These are phyloP conservation scores for Drosophila tristis DNA, from an alignment of 1,140 invertebrate genomes.

Conservation along the genomic window DNA sequence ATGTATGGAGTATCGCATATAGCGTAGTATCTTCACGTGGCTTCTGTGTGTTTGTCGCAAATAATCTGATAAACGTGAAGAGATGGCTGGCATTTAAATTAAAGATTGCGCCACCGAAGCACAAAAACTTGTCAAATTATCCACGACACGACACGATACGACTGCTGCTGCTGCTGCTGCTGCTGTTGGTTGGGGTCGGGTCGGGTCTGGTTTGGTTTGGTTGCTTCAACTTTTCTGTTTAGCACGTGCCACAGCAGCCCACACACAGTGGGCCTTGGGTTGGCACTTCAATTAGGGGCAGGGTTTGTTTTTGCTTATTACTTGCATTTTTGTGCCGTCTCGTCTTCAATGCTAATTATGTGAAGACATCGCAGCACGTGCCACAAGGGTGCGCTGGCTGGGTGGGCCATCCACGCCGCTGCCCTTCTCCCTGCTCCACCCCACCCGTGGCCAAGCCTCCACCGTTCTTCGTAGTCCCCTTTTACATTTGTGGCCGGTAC, in stretches of 20 bases:
- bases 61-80: constrained; percentile 79
- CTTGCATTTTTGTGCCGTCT: constrained; percentile 65
- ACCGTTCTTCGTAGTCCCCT: neutral
- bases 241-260: constrained; percentile 45
- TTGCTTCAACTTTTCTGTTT: neutral
- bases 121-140: constrained; percentile 65
- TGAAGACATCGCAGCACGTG: constrained; percentile 68
- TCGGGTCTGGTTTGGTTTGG: too few species aligned
- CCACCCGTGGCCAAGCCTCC: neutral
- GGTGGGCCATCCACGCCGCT: too few species aligned
- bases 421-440: neutral
- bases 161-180: neutral
- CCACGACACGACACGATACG: too few species aligned
- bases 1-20: too few species aligned
- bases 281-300: constrained; percentile 56
- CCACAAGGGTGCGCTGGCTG: constrained; percentile 9
- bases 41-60: constrained; percentile 54
- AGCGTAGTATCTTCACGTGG: constrained; percentile 3
- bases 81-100: constrained; percentile 82
- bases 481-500: constrained; percentile 19
- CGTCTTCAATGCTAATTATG: constrained; percentile 67
- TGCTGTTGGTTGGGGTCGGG: neutral
- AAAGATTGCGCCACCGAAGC: constrained; percentile 71
- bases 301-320: constrained; percentile 56
- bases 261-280: neutral